Evolutionary conservation across 2,797 vertebrate genomes (phyloP).

Genomic region (Eulemur coronatus): DNA sequence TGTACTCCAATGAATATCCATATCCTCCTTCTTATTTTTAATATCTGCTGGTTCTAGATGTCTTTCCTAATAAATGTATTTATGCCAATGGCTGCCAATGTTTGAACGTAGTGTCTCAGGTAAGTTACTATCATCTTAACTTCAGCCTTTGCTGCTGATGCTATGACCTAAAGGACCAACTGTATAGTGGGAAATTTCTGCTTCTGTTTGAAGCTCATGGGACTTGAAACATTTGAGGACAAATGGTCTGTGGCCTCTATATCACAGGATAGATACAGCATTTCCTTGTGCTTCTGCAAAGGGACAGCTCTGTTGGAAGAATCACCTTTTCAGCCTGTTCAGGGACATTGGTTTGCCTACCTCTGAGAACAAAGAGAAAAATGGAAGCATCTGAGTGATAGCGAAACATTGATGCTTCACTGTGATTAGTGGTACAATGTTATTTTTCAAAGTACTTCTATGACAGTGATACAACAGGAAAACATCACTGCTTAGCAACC

Average conservation of each 20-base stretch:
- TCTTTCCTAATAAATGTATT: not conserved
- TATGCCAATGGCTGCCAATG: not conserved
- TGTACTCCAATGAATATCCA: not conserved
- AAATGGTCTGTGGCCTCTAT: not conserved
- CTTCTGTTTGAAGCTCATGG: not conserved
- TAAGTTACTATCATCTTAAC: not conserved
- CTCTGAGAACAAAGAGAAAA: not conserved
- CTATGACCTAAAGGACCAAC: not conserved
- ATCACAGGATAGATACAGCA: not conserved
- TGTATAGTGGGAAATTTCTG: not conserved
- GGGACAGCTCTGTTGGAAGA: not conserved
- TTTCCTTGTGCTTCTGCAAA: not conserved
- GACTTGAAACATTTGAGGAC: not conserved
- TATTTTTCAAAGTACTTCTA: slow-evolving; percentile 49
- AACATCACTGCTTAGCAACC: slow-evolving; percentile 41
- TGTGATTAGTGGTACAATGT: slow-evolving; percentile 33
- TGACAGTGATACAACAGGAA: not conserved
- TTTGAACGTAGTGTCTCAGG: not conserved
- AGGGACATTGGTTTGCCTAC: not conserved
- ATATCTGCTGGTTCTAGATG: not conserved
- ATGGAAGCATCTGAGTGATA: not conserved
- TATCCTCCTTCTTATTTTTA: not conserved
- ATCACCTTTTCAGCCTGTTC: not conserved
- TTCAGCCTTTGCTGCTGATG: not conserved
- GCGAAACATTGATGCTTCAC: slow-evolving; percentile 40